Conservation (phyloP, 35 echinoderm and acorn worm species). For the Anneissia japonica region DNA sequence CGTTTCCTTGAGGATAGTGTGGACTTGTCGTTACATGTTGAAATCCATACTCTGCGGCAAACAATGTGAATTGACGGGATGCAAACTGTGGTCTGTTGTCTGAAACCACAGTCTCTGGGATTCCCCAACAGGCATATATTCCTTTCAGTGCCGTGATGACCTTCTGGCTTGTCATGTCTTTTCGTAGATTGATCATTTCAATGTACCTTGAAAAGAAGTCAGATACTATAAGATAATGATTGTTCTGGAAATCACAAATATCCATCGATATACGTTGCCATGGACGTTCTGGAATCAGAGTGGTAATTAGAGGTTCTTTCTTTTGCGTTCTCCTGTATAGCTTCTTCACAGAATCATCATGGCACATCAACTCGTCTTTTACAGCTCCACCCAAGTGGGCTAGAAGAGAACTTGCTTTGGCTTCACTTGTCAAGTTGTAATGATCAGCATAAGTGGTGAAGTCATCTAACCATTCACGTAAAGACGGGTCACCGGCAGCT, state of each 20-base stretch:
- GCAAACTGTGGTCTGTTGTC: conserved; percentile 46
- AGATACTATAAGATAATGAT: conserved; percentile 20
- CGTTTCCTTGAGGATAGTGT: conserved; percentile 14
- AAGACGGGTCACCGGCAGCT: too few relatives aligned
- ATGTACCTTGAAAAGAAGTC: conserved; percentile 22
- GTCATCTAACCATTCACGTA: too few relatives aligned
- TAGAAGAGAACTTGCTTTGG: too few relatives aligned
- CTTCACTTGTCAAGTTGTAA: too few relatives aligned
- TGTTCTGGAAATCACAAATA: conserved; percentile 22
- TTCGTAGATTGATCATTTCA: background rate
- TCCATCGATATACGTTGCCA: background rate
- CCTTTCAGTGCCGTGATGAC: conserved; percentile 24
- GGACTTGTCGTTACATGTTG: conserved; percentile 34
- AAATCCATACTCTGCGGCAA: conserved; percentile 27
- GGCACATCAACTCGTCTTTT: too few relatives aligned
- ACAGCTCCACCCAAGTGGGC: too few relatives aligned
- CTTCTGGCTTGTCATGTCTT: background rate
- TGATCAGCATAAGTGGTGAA: too few relatives aligned
- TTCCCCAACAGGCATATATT: conserved; percentile 22
- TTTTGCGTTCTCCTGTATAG: background rate
- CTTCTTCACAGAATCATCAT: too few relatives aligned
- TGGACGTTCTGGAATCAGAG: conserved; percentile 7
- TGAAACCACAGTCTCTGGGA: conserved; percentile 3
- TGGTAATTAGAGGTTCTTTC: conserved; percentile 15
- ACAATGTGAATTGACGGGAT: conserved; percentile 10